Conservation (phyloP, 2,888 invertebrate species). For the Abrostola triplasia region DNA sequence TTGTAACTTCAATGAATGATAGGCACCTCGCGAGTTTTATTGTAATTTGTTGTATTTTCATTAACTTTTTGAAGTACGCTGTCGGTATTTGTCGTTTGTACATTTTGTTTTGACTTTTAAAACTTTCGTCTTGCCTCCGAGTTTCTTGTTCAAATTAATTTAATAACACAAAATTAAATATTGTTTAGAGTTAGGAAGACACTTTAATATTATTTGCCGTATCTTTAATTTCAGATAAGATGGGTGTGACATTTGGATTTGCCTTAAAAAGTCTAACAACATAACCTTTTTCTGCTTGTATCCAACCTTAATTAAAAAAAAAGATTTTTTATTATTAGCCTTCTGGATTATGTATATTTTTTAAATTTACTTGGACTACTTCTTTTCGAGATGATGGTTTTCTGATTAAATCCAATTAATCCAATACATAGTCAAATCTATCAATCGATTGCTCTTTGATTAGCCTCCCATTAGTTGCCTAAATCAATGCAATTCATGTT, state of each 20-base stretch:
- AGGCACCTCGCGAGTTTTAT: conserved; percentile 42
- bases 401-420: neutral
- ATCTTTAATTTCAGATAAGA: neutral
- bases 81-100: conserved; percentile 38
- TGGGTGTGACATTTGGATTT: too few species aligned
- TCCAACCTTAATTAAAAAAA: too few species aligned
- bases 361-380: too few species aligned
- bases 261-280: too few species aligned
- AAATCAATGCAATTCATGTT: too few species aligned
- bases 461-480: too few species aligned
- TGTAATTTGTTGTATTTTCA: conserved; percentile 46
- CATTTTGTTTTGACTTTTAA: conserved; percentile 40
- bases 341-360: too few species aligned
- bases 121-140: conserved; percentile 25
- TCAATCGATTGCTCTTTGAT: too few species aligned
- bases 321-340: too few species aligned
- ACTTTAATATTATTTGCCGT: neutral
- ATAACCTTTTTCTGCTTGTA: too few species aligned
- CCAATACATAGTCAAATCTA: too few species aligned
- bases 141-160: conserved; percentile 30
- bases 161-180: conserved; percentile 21
- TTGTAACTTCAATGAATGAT: conserved; percentile 47
- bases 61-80: conserved; percentile 42
- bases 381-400: too few species aligned
- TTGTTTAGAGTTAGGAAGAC: neutral